Evolutionary conservation across 2,888 invertebrate species (phyloP).

Genomic region (Lysandra bellargus): DNA sequence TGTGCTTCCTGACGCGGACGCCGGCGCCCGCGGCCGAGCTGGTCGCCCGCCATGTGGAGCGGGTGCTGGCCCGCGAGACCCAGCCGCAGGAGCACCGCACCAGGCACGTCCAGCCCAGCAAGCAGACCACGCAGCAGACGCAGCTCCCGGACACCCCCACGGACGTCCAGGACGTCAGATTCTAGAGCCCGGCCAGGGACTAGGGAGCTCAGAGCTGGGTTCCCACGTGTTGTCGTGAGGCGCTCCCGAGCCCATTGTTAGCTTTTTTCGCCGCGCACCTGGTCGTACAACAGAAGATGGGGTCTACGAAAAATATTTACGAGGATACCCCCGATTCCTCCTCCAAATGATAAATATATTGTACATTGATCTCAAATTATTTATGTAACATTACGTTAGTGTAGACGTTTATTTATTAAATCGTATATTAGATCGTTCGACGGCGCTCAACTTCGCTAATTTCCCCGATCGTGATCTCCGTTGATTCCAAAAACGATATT

Average conservation of each 20-base stretch:
- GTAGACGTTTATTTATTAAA: conserved; percentile 70
- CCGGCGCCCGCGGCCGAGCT: conserved; percentile 76
- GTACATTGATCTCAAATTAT: conserved; percentile 78
- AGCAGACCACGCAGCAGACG: conserved; percentile 61
- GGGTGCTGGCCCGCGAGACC: conserved; percentile 79
- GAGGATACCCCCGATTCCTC: conserved; percentile 23
- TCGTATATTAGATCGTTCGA: conserved; percentile 43
- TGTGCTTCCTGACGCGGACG: conserved; percentile 72
- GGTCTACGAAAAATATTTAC: conserved; percentile 45
- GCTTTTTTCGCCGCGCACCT: conserved; percentile 65
- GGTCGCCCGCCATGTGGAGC: conserved; percentile 80
- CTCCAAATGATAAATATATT: conserved; percentile 46
- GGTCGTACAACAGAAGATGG: conserved; percentile 54
- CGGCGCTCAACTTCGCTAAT: conserved; percentile 42
- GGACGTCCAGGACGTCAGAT: conserved; percentile 83
- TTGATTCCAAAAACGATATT: conserved; percentile 58
- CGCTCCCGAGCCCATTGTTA: conserved; percentile 51
- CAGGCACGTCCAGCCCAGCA: conserved; percentile 55
- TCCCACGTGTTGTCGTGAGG: conserved; percentile 43
- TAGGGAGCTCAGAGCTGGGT: neutral
- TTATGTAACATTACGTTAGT: conserved; percentile 63
- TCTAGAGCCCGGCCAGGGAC: conserved; percentile 54
- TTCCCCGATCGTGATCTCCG: conserved; percentile 59
- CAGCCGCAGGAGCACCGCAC: conserved; percentile 71
- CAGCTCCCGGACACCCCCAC: conserved; percentile 82